Evolutionary conservation across 2,113 vertebrate species (phyloP), one percentile per base, ranked within the genome.

Genomic region (Tyto alba): DNA sequence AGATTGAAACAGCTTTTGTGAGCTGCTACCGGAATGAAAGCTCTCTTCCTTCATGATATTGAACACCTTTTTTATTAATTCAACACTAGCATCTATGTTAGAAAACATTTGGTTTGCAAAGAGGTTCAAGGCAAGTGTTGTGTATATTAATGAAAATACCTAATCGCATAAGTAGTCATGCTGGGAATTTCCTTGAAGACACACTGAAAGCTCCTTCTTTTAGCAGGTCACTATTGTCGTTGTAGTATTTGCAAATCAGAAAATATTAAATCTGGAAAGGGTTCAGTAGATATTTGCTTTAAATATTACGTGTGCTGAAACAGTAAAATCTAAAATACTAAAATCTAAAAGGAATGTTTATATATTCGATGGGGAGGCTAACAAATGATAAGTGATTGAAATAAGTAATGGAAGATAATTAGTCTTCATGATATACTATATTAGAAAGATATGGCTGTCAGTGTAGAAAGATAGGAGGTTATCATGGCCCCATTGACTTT

Each of bases 21-120:
- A 82, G 20, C 74, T 85, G 52, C 53, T 30, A 59, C 45, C 40
- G 59, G 62, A 82, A 88, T 11, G 13, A 67, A 93, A 79, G 17
- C 6, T 52, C 11, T 85, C 36, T 68, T 74, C 36, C 25, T 78
- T 87, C 59, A 22, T 67, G 25, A 68, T 85, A 57, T 59, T 69
- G 36, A 92, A 78, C 43, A 75, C 10, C 26, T 52, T 71, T 81
- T 91, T 76, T 62, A 89, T 89, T 82, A 67, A 81, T 85, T 89
- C 52, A 73, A 9, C 10, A 9, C 50, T 92, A 82, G 95, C 36
- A 76, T 69, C 55, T 88, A 48, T 79, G 45, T 85, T 93, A 89
- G 62, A 71, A 93, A 93, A 84, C 38, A 69, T 90, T 87, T 89
- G 57, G 32, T 95, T 93, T 95, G 80, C 72, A 92, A 92, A 80